Percentiles rank a stretch among this genome's conserved stretches.
These are phyloP conservation scores for Carlito syrichta DNA, from an alignment of 2,113 vertebrate genomes.

Conservation along the genomic window DNA sequence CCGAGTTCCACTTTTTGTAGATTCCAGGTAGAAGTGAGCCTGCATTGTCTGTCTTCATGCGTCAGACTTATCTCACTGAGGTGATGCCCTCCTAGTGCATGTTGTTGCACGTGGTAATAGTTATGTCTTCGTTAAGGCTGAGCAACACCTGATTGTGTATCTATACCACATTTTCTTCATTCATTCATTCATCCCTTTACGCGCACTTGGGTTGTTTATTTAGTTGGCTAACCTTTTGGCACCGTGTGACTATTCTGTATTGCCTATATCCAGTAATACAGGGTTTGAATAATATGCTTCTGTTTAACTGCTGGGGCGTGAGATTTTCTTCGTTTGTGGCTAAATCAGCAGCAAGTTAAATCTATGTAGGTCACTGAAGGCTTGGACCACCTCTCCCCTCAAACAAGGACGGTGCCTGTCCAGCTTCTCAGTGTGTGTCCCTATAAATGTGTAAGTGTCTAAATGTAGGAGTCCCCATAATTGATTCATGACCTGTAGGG, in stretches of 20 bases:
- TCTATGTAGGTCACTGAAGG: neutral
- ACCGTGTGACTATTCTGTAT: neutral
- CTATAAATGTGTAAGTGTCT: neutral
- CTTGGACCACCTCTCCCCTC: neutral
- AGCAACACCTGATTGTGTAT: neutral
- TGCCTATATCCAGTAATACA: neutral
- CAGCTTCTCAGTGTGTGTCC: neutral
- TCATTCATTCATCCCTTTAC: neutral
- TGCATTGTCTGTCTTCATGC: neutral
- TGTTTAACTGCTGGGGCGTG: neutral
- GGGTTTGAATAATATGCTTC: neutral
- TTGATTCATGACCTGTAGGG: neutral
- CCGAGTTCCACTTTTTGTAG: too few relatives aligned
- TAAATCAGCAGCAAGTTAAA: neutral
- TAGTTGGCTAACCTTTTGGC: neutral
- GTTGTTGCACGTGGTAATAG: neutral
- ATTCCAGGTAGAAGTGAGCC: neutral
- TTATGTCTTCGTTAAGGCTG: neutral
- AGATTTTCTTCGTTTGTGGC: slow-evolving; percentile 2
- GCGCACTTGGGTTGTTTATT: neutral
- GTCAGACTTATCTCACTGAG: neutral
- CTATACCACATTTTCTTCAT: neutral
- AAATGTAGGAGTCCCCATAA: neutral
- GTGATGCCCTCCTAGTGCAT: neutral
- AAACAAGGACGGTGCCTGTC: neutral